phyloP scores from a whole-genome alignment of 2,888 invertebrate genomes.

The Gymnoscelis rufifasciata region DNA sequence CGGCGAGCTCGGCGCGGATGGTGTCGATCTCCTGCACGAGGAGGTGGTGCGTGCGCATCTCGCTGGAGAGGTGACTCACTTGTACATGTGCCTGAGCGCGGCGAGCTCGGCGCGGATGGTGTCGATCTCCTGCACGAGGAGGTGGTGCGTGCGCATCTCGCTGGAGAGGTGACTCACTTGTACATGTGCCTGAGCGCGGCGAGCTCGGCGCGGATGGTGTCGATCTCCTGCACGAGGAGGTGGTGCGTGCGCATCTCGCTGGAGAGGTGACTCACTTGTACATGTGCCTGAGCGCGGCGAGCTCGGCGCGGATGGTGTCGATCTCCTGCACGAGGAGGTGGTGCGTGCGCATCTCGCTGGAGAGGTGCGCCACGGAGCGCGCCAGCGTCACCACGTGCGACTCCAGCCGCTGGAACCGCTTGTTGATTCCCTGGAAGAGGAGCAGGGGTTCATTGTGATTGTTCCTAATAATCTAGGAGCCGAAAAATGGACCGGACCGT shows the following conservation, averaged over 20 bases:
- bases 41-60: background rate
- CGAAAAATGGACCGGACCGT: too few relatives aligned
- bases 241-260: background rate
- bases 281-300: slow-evolving; percentile 86
- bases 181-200: background rate
- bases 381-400: slow-evolving; percentile 95
- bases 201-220: background rate
- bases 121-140: background rate
- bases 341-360: slow-evolving; percentile 94
- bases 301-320: slow-evolving; percentile 90
- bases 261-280: slow-evolving; percentile 54
- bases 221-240: background rate
- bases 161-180: background rate
- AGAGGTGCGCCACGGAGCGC: slow-evolving; percentile 92
- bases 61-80: background rate
- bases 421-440: slow-evolving; percentile 87
- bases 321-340: slow-evolving; percentile 94
- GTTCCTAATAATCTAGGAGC: too few relatives aligned
- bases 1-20: background rate
- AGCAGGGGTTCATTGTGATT: too few relatives aligned
- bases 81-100: background rate
- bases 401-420: slow-evolving; percentile 91
- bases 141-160: background rate
- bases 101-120: background rate
- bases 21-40: background rate